Evolutionary conservation across 53 echinoderm and acorn worm genomes (phyloP), one percentile per base, ranked within the genome.

Genomic region (Luidia sarsii): DNA sequence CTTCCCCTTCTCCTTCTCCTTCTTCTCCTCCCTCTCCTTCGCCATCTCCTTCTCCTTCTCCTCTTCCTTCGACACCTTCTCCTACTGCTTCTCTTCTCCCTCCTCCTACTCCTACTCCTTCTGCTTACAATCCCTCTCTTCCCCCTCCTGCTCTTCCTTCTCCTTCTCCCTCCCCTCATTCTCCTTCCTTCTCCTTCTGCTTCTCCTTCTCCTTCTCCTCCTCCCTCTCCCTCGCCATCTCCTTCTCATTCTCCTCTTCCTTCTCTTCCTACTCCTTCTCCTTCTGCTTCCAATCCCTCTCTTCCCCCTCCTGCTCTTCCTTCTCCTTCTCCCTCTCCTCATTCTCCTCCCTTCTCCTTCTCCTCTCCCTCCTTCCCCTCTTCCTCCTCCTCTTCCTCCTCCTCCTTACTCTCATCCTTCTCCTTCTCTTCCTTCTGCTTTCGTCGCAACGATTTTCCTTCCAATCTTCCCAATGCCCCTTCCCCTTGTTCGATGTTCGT

Each of bases 221-320:
- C 38, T 20, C 13, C 29, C n/a, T n/a, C n/a, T n/a, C n/a, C n/a
- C n/a, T n/a, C n/a, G n/a, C n/a, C n/a, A n/a, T n/a, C n/a, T n/a
- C n/a, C n/a, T n/a, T n/a, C n/a, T n/a, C 72, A 14, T 11, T 8
- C 73, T 39, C 23, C 56, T 38, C 14, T 33, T 6, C 33, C 21
- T 37, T 34, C 65, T 21, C 68, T 68, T 11, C 48, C 15, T 41
- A 39, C 24, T 23, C 20, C 39, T 34, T 33, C 57, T 46, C 77
- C 30, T 77, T 36, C 55, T 24, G 16, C 60, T 33, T 45, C 59
- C 60, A 77, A 60, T 77, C 45, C 55, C 77, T 28, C 41, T 77
- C 55, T 77, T 55, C 77, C 16, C 48, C 61, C 61, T 77, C 61
- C 77, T 61, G 43, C 61, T 61, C 61, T 60, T 77, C 77, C 77